Evolutionary conservation across 1,140 invertebrate genomes (phyloP), one percentile per base, ranked within the genome.

Genomic region (Euwallacea fornicatus): DNA sequence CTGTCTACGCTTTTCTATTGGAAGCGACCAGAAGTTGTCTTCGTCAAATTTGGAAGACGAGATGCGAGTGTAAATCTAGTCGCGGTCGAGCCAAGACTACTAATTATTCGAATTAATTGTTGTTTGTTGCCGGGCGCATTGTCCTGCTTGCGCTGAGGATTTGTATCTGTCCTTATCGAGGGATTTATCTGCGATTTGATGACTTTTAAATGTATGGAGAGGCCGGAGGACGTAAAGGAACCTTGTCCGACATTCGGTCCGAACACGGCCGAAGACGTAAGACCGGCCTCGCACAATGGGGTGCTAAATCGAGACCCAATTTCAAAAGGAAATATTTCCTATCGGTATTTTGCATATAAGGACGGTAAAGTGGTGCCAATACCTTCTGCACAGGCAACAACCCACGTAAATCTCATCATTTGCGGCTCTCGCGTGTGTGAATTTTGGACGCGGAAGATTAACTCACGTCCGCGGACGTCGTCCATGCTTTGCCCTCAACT

Each of bases 1-100:
- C 80, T 78, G 80, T 81, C 80, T 81, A 76, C 78, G 79, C 76
- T 80, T 79, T 81, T 81, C 79, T 77, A 81, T 78, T 76, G 75
- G 76, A 78, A 78, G 78, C 76, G 78, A 76, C 65, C 47, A 74
- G 78, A 76, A 80, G 76, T 75, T 71, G 79, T 78, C 79, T 78
- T 79, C 76, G 76, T 79, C 80, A 79, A 80, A 81, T 81, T 81
- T 81, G 80, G 80, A 79, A 81, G 66, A 75, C 74, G 76, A 75
- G 75, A 76, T 75, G 77, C 77, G 78, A 74, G 76, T 77, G 77
- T 79, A 81, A 78, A 80, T 78, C 77, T 78, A 68, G 75, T 69
- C 74, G 66, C 54, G 50, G 74, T 64, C 74, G 70, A 73, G 75
- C 69, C 16, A 55, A 68, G 79, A 80, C 79, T 81, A 79, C 79